These are phyloP conservation scores for Arge pagana DNA, from an alignment of 2,888 invertebrate species.

Conservation along the genomic window DNA sequence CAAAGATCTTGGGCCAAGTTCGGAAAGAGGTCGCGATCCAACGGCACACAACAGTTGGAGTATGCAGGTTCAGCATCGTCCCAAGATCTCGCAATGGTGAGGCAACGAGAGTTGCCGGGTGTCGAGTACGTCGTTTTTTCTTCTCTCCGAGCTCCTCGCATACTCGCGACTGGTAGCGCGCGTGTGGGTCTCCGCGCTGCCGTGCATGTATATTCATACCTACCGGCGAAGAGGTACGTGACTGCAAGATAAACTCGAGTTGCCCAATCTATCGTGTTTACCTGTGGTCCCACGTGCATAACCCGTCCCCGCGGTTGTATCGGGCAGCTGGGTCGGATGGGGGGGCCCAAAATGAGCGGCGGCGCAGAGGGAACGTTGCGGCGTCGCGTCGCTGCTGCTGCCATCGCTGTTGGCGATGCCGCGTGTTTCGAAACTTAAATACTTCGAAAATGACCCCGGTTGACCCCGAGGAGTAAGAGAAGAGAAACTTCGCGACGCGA, in stretches of 20 bases:
- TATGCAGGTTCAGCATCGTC: no score
- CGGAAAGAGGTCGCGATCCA: no score
- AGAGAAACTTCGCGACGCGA: slow-evolving; percentile 17
- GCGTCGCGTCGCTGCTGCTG: background rate
- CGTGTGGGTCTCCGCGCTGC: no score
- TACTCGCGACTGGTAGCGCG: no score
- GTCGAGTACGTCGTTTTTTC: no score
- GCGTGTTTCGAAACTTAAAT: slow-evolving; percentile 18
- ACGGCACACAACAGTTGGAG: no score
- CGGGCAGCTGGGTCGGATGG: background rate
- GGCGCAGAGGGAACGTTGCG: background rate
- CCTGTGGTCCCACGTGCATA: slow-evolving; percentile 6
- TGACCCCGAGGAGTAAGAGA: background rate
- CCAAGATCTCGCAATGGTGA: no score
- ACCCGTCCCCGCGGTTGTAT: background rate
- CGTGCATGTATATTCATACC: no score
- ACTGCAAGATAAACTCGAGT: slow-evolving; percentile 12
- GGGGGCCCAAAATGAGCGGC: background rate
- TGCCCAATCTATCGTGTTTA: slow-evolving; percentile 22
- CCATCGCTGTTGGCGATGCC: slow-evolving; percentile 1
- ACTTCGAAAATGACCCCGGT: slow-evolving; percentile 17
- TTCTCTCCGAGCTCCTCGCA: no score
- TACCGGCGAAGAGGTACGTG: no score
- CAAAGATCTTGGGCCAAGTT: no score
- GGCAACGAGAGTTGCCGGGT: no score